Evolutionary conservation across 2,113 vertebrate species (phyloP).

Genomic region (Neopipo cinnamomea): DNA sequence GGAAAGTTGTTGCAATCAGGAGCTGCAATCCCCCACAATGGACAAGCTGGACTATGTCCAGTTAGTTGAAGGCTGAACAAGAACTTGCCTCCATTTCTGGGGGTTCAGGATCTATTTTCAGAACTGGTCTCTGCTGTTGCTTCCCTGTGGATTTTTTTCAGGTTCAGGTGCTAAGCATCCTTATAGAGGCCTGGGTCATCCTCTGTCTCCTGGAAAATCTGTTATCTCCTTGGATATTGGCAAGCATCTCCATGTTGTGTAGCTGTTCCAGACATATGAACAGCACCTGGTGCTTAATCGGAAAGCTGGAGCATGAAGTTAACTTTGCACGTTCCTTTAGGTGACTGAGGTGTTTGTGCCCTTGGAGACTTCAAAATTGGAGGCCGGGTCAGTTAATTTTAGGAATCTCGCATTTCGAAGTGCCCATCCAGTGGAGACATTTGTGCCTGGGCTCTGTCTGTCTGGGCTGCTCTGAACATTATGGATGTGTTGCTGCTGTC

Average conservation of each 20-base stretch:
- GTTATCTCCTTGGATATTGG: neutral
- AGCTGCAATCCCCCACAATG: neutral
- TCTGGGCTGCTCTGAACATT: conserved; percentile 63
- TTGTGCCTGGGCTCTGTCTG: conserved; percentile 40
- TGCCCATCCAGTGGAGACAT: neutral
- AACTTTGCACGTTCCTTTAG: neutral
- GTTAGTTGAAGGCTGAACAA: neutral
- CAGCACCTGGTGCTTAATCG: neutral
- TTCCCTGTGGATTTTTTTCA: neutral
- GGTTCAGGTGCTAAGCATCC: neutral
- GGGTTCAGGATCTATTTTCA: neutral
- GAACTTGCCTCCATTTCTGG: neutral
- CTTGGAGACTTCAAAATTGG: neutral
- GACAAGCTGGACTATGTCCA: neutral
- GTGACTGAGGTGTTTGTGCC: neutral
- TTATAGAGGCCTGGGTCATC: neutral
- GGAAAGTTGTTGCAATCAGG: neutral
- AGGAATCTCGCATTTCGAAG: neutral
- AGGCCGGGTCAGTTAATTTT: neutral
- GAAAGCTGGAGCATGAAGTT: neutral
- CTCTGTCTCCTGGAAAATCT: neutral
- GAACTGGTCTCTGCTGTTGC: neutral
- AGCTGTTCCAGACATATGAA: neutral
- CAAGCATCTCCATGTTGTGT: neutral
- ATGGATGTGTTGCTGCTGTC: conserved; percentile 64